Percentiles rank a stretch among this genome's conserved stretches.
phyloP scores from a whole-genome alignment of 2,888 invertebrate genomes.

The Serrognathus titanus region DNA sequence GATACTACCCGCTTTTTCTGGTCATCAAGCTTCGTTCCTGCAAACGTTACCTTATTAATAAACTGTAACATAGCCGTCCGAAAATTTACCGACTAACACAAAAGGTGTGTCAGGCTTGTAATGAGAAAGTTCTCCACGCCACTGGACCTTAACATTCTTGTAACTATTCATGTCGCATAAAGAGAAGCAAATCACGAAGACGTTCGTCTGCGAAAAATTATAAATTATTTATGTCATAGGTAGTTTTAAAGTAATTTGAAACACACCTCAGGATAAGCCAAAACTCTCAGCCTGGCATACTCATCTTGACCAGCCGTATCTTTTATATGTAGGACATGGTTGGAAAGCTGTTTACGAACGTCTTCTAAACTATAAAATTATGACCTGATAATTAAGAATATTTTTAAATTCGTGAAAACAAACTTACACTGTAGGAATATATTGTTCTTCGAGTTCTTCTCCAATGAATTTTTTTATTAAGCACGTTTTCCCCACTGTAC shows the following conservation, averaged over 20 bases:
- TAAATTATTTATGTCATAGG: no score
- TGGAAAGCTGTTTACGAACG: no score
- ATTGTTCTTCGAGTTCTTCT: constrained; percentile 70
- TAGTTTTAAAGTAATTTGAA: neutral
- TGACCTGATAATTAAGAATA: no score
- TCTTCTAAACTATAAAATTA: no score
- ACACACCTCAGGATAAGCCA: no score
- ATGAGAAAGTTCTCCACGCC: neutral
- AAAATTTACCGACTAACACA: neutral
- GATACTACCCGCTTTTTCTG: no score
- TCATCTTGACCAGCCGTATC: neutral
- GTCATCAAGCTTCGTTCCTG: no score
- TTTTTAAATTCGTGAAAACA: no score
- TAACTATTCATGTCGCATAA: neutral
- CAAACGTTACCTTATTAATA: no score
- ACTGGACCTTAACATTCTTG: neutral
- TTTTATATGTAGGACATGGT: neutral
- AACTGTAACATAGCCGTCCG: no score
- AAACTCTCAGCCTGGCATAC: no score
- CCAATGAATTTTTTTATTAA: constrained; percentile 65
- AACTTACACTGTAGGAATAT: constrained; percentile 85
- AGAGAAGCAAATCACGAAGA: neutral
- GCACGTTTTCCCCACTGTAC: constrained; percentile 88
- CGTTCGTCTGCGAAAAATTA: neutral
- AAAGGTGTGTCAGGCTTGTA: neutral